Conservation (phyloP, 2,797 vertebrate species). For the Trichosurus vulpecula region DNA sequence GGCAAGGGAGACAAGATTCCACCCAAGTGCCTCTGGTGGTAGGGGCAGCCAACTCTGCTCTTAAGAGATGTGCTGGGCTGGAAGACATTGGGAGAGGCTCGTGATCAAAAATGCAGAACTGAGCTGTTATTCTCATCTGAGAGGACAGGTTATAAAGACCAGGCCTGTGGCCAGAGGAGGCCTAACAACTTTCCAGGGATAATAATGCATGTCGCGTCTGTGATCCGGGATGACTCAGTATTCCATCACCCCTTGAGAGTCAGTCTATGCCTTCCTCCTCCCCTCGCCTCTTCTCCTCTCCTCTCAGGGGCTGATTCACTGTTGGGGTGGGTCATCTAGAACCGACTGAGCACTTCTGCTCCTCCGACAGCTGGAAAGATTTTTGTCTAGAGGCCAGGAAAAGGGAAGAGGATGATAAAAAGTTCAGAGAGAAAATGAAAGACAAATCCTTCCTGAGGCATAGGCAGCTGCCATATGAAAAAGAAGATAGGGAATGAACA, state of each 20-base stretch:
- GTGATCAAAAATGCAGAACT: neutral
- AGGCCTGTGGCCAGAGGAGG: fast-evolving
- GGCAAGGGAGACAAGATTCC: neutral
- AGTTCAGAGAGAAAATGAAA: neutral
- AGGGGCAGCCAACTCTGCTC: neutral
- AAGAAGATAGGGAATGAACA: neutral
- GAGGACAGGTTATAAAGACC: neutral
- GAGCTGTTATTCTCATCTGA: neutral
- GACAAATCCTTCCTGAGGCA: neutral
- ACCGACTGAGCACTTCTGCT: neutral
- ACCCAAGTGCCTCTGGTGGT: neutral
- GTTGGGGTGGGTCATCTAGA: neutral
- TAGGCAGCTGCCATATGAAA: neutral
- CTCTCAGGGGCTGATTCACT: neutral
- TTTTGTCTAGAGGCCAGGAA: neutral
- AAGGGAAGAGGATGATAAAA: conserved; percentile 11
- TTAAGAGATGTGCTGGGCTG: neutral
- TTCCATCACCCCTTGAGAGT: fast-evolving
- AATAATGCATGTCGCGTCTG: neutral
- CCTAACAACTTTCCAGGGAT: conserved; percentile 35
- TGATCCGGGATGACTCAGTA: neutral
- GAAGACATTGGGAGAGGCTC: neutral
- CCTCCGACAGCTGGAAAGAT: neutral
- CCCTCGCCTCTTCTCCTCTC: neutral
- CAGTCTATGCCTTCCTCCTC: neutral